Evolutionary conservation across 2,888 invertebrate species (phyloP).

Genomic region (Aethes cnicana): DNA sequence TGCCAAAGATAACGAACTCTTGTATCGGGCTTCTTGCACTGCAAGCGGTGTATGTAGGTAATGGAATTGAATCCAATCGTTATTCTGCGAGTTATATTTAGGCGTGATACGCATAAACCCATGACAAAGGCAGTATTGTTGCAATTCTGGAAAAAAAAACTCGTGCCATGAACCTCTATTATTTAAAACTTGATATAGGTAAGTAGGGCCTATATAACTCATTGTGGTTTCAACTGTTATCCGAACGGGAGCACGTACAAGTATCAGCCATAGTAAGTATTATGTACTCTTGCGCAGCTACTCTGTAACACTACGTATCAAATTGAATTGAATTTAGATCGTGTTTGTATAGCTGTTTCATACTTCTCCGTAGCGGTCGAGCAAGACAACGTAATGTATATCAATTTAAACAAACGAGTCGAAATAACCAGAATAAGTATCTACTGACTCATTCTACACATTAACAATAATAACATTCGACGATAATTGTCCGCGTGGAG

Average conservation of each 20-base stretch:
- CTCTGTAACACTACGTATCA: too few relatives aligned
- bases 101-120: background rate
- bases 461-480: conserved; percentile 43
- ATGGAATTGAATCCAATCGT: conserved; percentile 9
- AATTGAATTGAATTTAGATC: too few relatives aligned
- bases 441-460: conserved; percentile 41
- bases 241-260: conserved; percentile 12
- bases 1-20: too few relatives aligned
- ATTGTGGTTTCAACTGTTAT: conserved; percentile 30
- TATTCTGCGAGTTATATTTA: conserved; percentile 18
- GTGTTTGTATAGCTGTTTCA: too few relatives aligned
- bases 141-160: conserved; percentile 15
- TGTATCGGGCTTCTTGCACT: too few relatives aligned
- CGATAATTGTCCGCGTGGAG: conserved; percentile 44
- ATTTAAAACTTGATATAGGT: conserved; percentile 27
- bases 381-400: background rate
- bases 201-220: too few relatives aligned
- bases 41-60: too few relatives aligned
- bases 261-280: too few relatives aligned
- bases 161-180: conserved; percentile 22
- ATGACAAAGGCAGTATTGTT: conserved; percentile 11
- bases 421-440: conserved; percentile 14
- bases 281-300: too few relatives aligned
- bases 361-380: background rate
- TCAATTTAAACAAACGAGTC: background rate